Evolutionary conservation across 2,888 invertebrate species (phyloP), one percentile per base, ranked within the genome.

Genomic region (Pandemis corylana): DNA sequence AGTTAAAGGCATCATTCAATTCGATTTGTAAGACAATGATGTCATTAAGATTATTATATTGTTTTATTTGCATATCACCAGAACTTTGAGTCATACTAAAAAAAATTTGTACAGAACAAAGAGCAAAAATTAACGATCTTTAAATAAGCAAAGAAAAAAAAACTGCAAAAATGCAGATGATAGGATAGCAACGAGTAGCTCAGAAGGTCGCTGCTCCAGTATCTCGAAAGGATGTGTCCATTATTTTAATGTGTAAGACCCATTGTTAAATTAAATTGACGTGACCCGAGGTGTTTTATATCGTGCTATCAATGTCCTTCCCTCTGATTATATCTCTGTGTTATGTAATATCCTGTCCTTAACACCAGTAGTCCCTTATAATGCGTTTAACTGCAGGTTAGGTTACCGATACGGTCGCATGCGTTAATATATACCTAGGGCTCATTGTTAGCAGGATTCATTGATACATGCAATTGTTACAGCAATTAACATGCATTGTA

Each of bases 261-360:
- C 81, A 89, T 89, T 90, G 88, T 89, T 87, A 80, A 82, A 86
- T 83, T 84, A 83, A 88, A 84, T 82, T 84, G 84, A 84, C 81
- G 80, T 78, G 81, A 83, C 80, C 77, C 77, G 75, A 75, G 76
- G 78, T 78, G 77, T 80, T 76, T 78, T 66, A 74, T 62, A 68
- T 72, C 77, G 76, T 78, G 67, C 77, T 77, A 78, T 78, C 78
- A 76, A 74, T 79, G 77, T 80, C 77, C 77, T 75, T 76, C 67
- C 56, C 66, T 69, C 70, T 77, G 78, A 79, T 79, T 76, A 49
- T 62, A 44, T 49, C 49, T 41, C 64, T 41, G 66, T 41, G 72
- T 72, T 78, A 65, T 76, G 66, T 72, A 76, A 75, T 78, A 79
- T 79, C 79, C 80, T 78, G 79, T 70, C 73, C 66, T 78, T 65